phyloP scores from a whole-genome alignment of 2,113 vertebrate genomes.

The Oryzias celebensis region DNA sequence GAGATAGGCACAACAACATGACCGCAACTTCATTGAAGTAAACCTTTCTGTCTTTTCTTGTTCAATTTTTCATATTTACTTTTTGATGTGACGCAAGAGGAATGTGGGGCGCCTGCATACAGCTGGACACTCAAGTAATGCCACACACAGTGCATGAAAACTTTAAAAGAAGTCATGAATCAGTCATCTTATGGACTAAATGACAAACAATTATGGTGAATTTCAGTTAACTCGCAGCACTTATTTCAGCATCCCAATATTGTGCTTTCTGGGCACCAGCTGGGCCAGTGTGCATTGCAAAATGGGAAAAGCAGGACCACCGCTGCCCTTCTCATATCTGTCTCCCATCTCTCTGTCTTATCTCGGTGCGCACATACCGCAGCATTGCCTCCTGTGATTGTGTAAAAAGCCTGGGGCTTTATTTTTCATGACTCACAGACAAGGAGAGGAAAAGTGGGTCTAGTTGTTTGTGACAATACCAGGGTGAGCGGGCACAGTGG shows the following conservation, averaged over 20 bases:
- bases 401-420: slow-evolving; percentile 63
- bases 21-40: slow-evolving; percentile 5
- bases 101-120: slow-evolving; percentile 86
- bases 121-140: slow-evolving; percentile 53
- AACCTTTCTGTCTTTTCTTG: not conserved
- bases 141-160: slow-evolving; percentile 42
- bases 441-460: slow-evolving; percentile 71
- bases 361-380: slow-evolving; percentile 70
- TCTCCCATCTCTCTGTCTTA: slow-evolving; percentile 73
- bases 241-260: slow-evolving; percentile 13
- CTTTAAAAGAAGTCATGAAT: slow-evolving; percentile 19
- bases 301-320: slow-evolving; percentile 52
- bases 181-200: slow-evolving; percentile 23
- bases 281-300: slow-evolving; percentile 19
- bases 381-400: slow-evolving; percentile 77
- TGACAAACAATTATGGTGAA: slow-evolving; percentile 34
- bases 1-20: slow-evolving; percentile 2
- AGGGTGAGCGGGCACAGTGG: slow-evolving; percentile 42
- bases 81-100: slow-evolving; percentile 40
- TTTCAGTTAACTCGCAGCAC: not conserved
- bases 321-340: slow-evolving; percentile 69
- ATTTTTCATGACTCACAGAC: slow-evolving; percentile 54
- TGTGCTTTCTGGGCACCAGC: slow-evolving; percentile 19
- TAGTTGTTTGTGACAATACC: slow-evolving; percentile 69
- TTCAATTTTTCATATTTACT: slow-evolving; percentile 33